Conservation (phyloP, 2,113 vertebrate species). For the Phainopepla nitens region DNA sequence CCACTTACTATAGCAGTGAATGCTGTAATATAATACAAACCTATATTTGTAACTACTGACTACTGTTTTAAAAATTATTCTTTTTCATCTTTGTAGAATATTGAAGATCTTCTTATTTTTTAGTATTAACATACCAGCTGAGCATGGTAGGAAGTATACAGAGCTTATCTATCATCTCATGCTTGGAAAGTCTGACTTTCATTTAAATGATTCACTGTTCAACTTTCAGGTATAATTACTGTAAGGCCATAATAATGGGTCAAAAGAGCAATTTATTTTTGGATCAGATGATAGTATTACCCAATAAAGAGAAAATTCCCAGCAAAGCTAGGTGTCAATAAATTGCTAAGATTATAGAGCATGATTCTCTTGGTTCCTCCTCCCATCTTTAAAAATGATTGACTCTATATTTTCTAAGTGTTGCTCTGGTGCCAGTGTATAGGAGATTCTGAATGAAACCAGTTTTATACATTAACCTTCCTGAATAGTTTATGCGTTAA, state of each 20-base stretch:
- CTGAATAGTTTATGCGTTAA: constrained; percentile 60
- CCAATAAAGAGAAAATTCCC: constrained; percentile 3
- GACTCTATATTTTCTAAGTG: neutral
- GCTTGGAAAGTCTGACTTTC: neutral
- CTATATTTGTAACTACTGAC: neutral
- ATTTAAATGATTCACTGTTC: constrained; percentile 6
- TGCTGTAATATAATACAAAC: neutral
- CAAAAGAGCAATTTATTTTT: constrained; percentile 16
- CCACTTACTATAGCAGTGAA: neutral
- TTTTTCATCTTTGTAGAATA: neutral
- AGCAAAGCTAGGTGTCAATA: neutral
- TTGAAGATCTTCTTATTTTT: neutral
- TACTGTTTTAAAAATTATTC: neutral
- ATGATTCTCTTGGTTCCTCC: neutral
- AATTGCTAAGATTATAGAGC: neutral
- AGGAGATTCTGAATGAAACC: constrained; percentile 16
- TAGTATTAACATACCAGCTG: neutral
- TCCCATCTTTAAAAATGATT: constrained; percentile 1
- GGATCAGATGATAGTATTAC: neutral
- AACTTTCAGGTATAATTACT: neutral
- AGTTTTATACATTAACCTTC: constrained; percentile 55
- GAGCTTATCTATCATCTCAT: neutral
- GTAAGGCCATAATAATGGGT: neutral
- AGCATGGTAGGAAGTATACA: neutral
- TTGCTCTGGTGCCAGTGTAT: neutral